phyloP scores from a whole-genome alignment of 2,113 vertebrate species.

The Dipodomys stephensi region DNA sequence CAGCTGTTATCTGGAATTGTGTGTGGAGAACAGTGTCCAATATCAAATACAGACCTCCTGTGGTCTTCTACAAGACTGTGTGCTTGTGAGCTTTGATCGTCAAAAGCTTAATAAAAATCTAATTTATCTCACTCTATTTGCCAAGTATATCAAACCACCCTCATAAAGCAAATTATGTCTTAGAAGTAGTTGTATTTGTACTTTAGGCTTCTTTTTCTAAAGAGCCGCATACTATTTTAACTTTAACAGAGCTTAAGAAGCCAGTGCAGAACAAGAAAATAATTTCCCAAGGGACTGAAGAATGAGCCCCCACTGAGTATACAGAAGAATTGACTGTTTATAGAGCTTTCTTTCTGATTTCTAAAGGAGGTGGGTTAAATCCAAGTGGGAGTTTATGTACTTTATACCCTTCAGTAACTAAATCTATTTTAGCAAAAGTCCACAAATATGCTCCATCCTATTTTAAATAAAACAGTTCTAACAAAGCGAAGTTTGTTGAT shows the following conservation, averaged over 20 bases:
- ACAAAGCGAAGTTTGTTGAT: conserved; percentile 16
- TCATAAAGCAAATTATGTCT: conserved; percentile 13
- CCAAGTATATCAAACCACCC: neutral
- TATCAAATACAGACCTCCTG: neutral
- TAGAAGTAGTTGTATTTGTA: neutral
- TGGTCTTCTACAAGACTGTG: neutral
- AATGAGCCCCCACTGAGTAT: neutral
- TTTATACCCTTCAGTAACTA: neutral
- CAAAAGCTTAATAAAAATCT: conserved; percentile 18
- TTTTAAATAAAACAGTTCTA: conserved; percentile 37
- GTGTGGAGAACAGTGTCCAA: neutral
- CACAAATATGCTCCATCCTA: neutral
- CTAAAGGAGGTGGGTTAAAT: neutral
- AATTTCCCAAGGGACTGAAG: conserved; percentile 30
- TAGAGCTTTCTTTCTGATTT: neutral
- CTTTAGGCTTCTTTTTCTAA: conserved; percentile 43
- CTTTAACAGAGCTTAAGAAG: neutral
- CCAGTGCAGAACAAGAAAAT: neutral
- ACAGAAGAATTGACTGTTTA: neutral
- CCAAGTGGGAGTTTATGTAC: neutral
- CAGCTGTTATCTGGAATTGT: neutral
- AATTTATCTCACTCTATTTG: conserved; percentile 28
- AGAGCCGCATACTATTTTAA: neutral
- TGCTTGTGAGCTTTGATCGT: neutral
- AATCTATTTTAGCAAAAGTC: conserved; percentile 6